Evolutionary conservation across 2,797 vertebrate genomes (phyloP).

Genomic region (Thalassophryne amazonica): DNA sequence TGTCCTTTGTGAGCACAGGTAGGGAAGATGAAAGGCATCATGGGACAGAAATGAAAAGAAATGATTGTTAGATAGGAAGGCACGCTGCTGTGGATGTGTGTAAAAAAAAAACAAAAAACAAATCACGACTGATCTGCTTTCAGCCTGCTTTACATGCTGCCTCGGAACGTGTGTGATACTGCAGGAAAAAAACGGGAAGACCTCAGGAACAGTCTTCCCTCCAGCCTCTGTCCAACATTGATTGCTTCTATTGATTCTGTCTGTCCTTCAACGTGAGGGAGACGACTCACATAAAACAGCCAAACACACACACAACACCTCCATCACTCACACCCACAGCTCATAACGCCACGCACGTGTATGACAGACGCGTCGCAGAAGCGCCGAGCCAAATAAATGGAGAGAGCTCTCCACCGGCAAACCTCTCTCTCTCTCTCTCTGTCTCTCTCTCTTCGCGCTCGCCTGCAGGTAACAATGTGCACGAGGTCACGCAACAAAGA

Average conservation of each 20-base stretch:
- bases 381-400: slow-evolving; percentile 31
- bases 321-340: slow-evolving; percentile 1
- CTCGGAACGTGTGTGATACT: slow-evolving; percentile 8
- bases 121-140: slow-evolving; percentile 6
- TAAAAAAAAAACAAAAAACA: not conserved
- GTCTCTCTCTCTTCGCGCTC: not conserved
- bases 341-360: slow-evolving; percentile 14
- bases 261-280: slow-evolving; percentile 65
- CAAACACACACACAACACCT: slow-evolving; percentile 8
- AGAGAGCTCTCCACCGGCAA: slow-evolving; percentile 9
- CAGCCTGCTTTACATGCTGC: too few species aligned
- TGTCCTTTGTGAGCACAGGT: slow-evolving; percentile 29
- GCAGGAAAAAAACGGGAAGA: slow-evolving; percentile 12
- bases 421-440: not conserved
- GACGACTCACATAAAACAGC: slow-evolving; percentile 47
- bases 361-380: slow-evolving; percentile 8
- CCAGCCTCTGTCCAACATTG: slow-evolving; percentile 69
- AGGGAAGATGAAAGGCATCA: slow-evolving; percentile 33
- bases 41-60: slow-evolving; percentile 18
- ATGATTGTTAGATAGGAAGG: not conserved
- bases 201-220: slow-evolving; percentile 27
- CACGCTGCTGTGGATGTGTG: not conserved
- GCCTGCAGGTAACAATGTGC: slow-evolving; percentile 52
- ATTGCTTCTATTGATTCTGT: slow-evolving; percentile 73
- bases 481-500: slow-evolving; percentile 60